Conservation (phyloP, 2,113 vertebrate species). For the Phyllostomus discolor region DNA sequence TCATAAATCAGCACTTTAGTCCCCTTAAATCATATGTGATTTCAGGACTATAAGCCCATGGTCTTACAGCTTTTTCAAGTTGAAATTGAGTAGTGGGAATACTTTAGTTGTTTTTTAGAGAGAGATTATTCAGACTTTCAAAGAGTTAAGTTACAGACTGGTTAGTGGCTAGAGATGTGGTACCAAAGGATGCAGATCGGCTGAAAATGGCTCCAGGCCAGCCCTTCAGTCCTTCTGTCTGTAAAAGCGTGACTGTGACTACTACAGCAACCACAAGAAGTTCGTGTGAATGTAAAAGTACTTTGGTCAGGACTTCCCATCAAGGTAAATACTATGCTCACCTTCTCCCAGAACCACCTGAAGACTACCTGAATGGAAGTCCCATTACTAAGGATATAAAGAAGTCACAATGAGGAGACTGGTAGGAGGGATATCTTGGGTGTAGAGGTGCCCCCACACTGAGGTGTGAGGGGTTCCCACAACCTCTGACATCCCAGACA, state of each 20-base stretch:
- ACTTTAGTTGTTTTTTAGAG: neutral
- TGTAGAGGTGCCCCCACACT: neutral
- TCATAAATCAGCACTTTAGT: neutral
- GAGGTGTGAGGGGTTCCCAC: neutral
- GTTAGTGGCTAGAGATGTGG: neutral
- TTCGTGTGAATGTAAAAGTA: rapidly evolving
- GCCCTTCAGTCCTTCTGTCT: neutral
- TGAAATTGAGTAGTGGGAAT: neutral
- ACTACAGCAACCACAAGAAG: neutral
- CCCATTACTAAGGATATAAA: neutral
- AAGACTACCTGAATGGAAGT: neutral
- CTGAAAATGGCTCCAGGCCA: neutral
- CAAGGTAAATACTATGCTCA: neutral
- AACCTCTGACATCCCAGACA: neutral
- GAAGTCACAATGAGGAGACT: neutral
- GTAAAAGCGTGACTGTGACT: rapidly evolving
- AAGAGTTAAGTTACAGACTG: neutral
- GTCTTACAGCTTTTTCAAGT: neutral
- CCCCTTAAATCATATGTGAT: neutral
- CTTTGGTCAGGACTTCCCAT: neutral
- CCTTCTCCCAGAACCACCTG: neutral
- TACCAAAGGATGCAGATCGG: neutral
- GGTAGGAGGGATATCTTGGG: neutral
- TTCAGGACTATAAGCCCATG: neutral
- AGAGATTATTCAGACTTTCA: neutral